Evolutionary conservation across 37 sponge, comb jelly and placozoan genomes (phyloP).

Genomic region (Hexactinellida sp.): DNA sequence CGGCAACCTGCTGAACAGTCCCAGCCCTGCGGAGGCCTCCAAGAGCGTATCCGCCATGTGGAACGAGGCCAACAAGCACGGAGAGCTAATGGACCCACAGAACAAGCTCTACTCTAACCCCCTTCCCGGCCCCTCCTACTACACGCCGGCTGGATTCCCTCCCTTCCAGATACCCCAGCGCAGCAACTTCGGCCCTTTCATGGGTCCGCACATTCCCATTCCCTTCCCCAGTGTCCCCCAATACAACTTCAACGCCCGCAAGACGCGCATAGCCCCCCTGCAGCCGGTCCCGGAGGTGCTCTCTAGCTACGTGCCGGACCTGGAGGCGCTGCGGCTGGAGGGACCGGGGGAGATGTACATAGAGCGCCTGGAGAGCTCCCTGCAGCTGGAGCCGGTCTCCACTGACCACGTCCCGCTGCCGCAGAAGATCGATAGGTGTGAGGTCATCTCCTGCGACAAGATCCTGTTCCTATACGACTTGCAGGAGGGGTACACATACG

Average conservation of each 20-base stretch:
- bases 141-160: neutral
- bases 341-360: neutral
- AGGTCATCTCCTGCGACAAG: neutral
- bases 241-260: neutral
- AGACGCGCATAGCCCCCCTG: neutral
- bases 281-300: neutral
- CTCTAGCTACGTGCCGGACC: neutral
- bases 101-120: neutral
- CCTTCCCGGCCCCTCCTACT: constrained; percentile 7
- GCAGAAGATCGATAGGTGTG: constrained; percentile 9
- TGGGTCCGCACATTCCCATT: constrained; percentile 12
- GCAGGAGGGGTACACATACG: neutral
- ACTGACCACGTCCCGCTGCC: neutral
- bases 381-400: neutral
- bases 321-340: neutral
- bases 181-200: neutral
- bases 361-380: neutral
- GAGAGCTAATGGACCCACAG: neutral
- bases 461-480: neutral
- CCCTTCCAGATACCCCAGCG: neutral
- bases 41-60: neutral
- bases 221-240: neutral
- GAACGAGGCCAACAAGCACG: constrained; percentile 9
- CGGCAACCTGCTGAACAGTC: constrained; percentile 10
- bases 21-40: neutral